These are phyloP conservation scores for Drosophila ercepeae DNA, from an alignment of 1,140 invertebrate species.

Conservation along the genomic window DNA sequence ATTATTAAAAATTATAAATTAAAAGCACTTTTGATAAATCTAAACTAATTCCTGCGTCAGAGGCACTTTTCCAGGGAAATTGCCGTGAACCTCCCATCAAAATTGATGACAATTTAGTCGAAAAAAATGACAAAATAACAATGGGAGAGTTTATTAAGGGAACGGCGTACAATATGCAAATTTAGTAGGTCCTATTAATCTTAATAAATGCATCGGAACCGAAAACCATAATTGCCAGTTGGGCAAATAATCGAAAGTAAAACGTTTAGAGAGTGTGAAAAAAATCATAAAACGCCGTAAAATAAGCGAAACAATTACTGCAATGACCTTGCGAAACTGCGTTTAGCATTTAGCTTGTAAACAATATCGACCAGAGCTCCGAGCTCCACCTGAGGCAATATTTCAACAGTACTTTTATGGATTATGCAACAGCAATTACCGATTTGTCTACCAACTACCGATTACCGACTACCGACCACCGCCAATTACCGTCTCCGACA, in stretches of 20 bases:
- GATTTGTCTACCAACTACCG: conserved; percentile 34
- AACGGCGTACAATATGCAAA: neutral
- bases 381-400: conserved; percentile 45
- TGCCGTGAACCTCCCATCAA: conserved; percentile 26
- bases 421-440: conserved; percentile 43
- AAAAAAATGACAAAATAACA: conserved; percentile 22
- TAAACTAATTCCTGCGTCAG: conserved; percentile 26
- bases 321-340: conserved; percentile 43
- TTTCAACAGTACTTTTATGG: conserved; percentile 17
- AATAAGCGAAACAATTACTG: conserved; percentile 39
- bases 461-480: no score
- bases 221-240: conserved; percentile 37
- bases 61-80: conserved; percentile 18
- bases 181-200: conserved; percentile 16
- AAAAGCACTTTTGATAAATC: conserved; percentile 9
- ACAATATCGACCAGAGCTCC: conserved; percentile 11
- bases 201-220: conserved; percentile 43
- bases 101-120: conserved; percentile 1
- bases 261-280: conserved; percentile 54
- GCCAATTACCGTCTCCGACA: conserved; percentile 32
- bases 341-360: conserved; percentile 23
- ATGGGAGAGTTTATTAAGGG: neutral
- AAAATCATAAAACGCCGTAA: conserved; percentile 11
- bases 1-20: conserved; percentile 1
- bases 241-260: conserved; percentile 50